Base-by-base conservation (phyloP, 2,888 invertebrate genomes). In the Polydrusus pterygomalis region DNA sequence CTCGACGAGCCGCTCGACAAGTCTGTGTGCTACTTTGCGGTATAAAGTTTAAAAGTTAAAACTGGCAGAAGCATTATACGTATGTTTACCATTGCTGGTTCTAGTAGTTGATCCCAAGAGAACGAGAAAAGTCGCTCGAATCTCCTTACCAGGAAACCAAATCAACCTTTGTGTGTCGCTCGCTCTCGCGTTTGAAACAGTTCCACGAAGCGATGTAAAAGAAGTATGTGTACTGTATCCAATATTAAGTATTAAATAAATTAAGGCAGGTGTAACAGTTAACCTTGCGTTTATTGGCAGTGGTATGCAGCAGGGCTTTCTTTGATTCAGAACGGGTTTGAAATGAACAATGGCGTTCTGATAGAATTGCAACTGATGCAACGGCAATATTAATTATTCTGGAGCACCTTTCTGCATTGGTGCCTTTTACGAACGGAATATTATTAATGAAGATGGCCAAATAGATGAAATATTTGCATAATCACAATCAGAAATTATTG, bases 221-320 rank as follows among this genome's bases (percentile, higher is more conserved):
- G 62, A 63, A 69, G 70, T 75, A 70, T 75, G 71, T 75, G 77
- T 58, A 75, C 77, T 79, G 77, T 78, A 77, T 60, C 64, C 75
- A 73, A 79, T 77, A 79, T 79, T 64, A 78, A 79, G 78, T 78
- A 79, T 77, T 75, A 79, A 79, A 79, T 77, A 78, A 78, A 78
- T 78, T 77, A 77, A 78, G 71, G 79, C 79, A 79, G 79, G 79
- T 78, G 79, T 75, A 79, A 78, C 77, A 63, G 78, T 75, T 77
- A 70, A 73, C 65, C 67, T 75, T 75, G 73, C 75, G 75, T 73
- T 73, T 69, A 79, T 79, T 78, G 77, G 75, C 69, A 75, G 77
- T 64, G 74, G 70, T 54, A 70, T 63, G 70, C 70, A 62, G 63
- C 74, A 64, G 70, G 47, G n/a, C 54, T 38, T 15, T 62, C 69